A percentile compares a stretch with the other conserved stretches of the same genome.
Conservation (phyloP, 2,888 invertebrate genomes). For the Empis stercorea region DNA sequence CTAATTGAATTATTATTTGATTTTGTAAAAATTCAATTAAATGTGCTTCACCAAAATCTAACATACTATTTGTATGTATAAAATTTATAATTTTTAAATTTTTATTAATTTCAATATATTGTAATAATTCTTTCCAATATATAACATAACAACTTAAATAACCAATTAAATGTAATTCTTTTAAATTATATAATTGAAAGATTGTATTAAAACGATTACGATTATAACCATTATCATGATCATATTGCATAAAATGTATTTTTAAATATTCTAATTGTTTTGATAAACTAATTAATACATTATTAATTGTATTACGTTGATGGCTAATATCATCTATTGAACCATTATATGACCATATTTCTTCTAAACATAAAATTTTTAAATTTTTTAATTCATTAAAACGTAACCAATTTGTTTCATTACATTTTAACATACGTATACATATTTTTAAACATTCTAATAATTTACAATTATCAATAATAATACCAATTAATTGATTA, state of each 20-base stretch:
- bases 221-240: not conserved
- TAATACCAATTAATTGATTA: not conserved
- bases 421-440: no score
- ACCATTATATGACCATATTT: no score
- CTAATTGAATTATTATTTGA: not conserved
- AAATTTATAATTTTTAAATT: not conserved
- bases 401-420: no score
- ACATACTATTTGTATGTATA: not conserved
- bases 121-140: not conserved
- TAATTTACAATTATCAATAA: not conserved
- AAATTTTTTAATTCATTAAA: no score
- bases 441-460: not conserved
- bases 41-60: not conserved
- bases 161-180: not conserved
- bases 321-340: no score
- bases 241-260: not conserved
- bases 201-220: not conserved
- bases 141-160: not conserved
- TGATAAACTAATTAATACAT: no score
- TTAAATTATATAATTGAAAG: not conserved
- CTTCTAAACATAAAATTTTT: no score
- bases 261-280: not conserved
- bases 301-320: no score
- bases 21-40: not conserved
- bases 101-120: not conserved